phyloP scores from a whole-genome alignment of 2,888 invertebrate species.

The Abscondita cerata region DNA sequence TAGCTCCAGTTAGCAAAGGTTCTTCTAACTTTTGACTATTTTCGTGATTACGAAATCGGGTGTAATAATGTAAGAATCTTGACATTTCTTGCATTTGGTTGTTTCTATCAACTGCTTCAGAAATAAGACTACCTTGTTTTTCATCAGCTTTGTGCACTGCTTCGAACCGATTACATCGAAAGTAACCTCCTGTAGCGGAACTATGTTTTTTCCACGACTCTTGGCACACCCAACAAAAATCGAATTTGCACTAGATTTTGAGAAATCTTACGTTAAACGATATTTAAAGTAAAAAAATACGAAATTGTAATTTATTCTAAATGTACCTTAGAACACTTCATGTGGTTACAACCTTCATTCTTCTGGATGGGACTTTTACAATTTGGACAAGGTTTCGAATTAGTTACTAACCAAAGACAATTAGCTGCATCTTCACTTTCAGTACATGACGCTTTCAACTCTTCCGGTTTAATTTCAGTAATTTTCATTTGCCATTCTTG shows the following conservation, averaged over 20 bases:
- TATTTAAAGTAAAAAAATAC: not conserved
- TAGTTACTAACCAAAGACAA: conserved; percentile 72
- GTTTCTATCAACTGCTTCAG: conserved; percentile 66
- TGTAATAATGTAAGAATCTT: conserved; percentile 71
- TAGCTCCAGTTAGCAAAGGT: conserved; percentile 64
- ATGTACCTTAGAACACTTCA: conserved; percentile 75
- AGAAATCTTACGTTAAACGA: not conserved
- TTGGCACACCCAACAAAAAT: conserved; percentile 77
- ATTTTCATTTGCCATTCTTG: conserved; percentile 65
- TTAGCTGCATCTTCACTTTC: conserved; percentile 69
- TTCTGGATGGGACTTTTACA: conserved; percentile 76
- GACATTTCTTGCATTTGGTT: conserved; percentile 68
- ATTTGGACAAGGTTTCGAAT: conserved; percentile 74
- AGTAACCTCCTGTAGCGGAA: conserved; percentile 73
- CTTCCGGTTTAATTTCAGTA: conserved; percentile 69
- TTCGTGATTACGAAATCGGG: conserved; percentile 70
- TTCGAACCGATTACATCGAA: conserved; percentile 67
- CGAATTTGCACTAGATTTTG: conserved; percentile 72
- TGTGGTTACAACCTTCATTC: conserved; percentile 76
- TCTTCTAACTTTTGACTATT: conserved; percentile 70
- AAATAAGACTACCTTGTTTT: conserved; percentile 63
- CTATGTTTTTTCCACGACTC: conserved; percentile 75
- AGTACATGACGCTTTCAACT: conserved; percentile 61
- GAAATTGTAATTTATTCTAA: no score
- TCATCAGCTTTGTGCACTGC: conserved; percentile 70